These are phyloP conservation scores for Aspidoscelis tigris DNA, from an alignment of 2,113 vertebrate genomes.

Conservation along the genomic window DNA sequence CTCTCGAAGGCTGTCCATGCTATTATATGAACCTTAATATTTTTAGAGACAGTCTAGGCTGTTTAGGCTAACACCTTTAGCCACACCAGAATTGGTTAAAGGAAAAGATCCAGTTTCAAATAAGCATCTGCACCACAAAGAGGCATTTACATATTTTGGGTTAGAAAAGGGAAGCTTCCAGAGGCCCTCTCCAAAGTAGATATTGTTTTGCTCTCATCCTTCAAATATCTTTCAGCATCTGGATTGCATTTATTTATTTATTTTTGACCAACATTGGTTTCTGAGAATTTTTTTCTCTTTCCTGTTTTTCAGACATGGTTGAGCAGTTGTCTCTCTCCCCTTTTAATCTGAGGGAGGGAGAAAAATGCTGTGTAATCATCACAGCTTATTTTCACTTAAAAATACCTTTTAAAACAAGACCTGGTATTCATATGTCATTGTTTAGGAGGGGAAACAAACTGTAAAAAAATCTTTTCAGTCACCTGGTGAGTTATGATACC, in stretches of 20 bases:
- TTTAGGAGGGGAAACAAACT: background rate
- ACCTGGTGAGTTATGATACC: background rate
- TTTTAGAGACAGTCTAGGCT: background rate
- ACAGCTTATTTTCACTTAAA: background rate
- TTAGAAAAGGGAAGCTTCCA: background rate
- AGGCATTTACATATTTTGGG: background rate
- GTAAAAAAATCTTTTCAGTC: background rate
- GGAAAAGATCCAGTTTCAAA: background rate
- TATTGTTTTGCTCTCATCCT: slow-evolving; percentile 1
- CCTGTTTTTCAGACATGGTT: slow-evolving; percentile 8
- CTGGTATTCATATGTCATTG: background rate
- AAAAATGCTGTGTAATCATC: background rate
- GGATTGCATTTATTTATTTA: slow-evolving; percentile 34
- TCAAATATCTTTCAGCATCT: slow-evolving; percentile 24
- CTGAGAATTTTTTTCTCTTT: background rate
- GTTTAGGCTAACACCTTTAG: background rate
- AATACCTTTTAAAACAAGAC: background rate
- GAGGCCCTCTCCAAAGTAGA: background rate
- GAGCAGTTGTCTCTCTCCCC: background rate
- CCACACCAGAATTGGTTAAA: background rate
- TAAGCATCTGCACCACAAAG: background rate
- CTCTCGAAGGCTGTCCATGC: background rate
- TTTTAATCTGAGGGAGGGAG: background rate
- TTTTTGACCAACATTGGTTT: slow-evolving; percentile 27
- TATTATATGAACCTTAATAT: background rate